Evolutionary conservation across 2,797 vertebrate genomes (phyloP).

Genomic region (Cirrhinus molitorella): DNA sequence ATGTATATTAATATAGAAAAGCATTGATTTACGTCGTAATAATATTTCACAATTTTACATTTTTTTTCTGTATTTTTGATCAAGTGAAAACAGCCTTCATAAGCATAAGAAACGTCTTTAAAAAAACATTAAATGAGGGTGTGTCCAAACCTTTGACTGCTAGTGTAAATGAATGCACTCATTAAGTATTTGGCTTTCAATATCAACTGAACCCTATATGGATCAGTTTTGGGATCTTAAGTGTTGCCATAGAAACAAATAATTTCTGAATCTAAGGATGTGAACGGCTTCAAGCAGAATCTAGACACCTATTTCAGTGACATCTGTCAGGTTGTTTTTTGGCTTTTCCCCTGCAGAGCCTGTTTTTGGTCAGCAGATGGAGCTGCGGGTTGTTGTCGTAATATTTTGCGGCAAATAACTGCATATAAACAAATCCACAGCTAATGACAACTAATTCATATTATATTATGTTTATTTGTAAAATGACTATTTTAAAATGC

Average conservation of each 20-base stretch:
- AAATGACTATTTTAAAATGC: no score
- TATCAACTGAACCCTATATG: slow-evolving; percentile 10
- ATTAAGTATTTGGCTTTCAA: slow-evolving; percentile 1
- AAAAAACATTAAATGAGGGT: no score
- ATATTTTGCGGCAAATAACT: slow-evolving; percentile 14
- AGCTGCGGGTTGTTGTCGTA: slow-evolving; percentile 66
- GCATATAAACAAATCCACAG: slow-evolving; percentile 1
- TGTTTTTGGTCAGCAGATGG: slow-evolving; percentile 69
- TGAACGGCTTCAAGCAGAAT: background rate
- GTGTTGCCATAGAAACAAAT: slow-evolving; percentile 34
- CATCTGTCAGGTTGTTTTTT: slow-evolving; percentile 14
- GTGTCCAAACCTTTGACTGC: no score
- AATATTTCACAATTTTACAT: no score
- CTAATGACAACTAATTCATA: slow-evolving; percentile 7
- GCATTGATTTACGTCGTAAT: no score
- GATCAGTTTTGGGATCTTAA: slow-evolving; percentile 17
- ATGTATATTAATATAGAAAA: no score
- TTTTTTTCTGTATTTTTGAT: no score
- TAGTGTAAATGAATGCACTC: background rate
- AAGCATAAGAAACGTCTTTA: no score
- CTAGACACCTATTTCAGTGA: background rate
- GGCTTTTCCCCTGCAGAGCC: slow-evolving; percentile 58
- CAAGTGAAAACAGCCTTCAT: no score
- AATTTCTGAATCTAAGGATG: background rate
- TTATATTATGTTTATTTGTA: no score